These are phyloP conservation scores for Balaeniceps rex DNA, from an alignment of 2,113 vertebrate genomes.

Conservation along the genomic window DNA sequence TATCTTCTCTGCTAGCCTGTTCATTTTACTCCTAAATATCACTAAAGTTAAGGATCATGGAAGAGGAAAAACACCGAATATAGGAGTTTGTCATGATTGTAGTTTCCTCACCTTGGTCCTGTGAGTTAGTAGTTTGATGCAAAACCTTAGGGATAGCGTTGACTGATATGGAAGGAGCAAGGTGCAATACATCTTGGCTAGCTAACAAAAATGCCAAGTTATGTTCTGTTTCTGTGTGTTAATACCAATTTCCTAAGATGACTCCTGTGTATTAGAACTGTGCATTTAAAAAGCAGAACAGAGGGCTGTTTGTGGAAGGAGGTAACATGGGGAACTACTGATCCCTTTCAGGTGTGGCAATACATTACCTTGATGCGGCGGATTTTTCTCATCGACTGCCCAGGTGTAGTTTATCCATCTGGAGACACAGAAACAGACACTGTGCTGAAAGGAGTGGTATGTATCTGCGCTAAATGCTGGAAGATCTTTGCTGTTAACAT, in stretches of 20 bases:
- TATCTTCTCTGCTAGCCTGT: background rate
- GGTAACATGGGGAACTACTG: background rate
- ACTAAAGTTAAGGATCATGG: background rate
- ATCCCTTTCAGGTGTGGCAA: constrained; percentile 88
- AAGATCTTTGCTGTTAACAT: background rate
- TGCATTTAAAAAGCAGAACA: background rate
- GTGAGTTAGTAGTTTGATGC: background rate
- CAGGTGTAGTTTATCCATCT: constrained; percentile 96
- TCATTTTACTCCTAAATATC: background rate
- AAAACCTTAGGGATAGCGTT: too few relatives aligned
- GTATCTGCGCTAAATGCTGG: constrained; percentile 3
- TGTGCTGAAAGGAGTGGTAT: constrained; percentile 95
- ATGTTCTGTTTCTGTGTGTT: background rate
- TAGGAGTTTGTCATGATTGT: background rate
- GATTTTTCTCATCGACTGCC: constrained; percentile 98
- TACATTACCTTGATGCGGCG: constrained; percentile 97
- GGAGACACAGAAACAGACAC: constrained; percentile 94
- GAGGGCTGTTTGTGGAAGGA: background rate
- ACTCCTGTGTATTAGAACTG: background rate
- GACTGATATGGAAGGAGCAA: background rate
- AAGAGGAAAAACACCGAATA: background rate
- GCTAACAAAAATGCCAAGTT: background rate
- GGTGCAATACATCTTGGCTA: background rate
- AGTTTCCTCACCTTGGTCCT: background rate
- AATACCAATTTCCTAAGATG: background rate